Evolutionary conservation across 2,113 vertebrate species (phyloP), one percentile per base, ranked within the genome.

Genomic region (Chaetura pelagica): DNA sequence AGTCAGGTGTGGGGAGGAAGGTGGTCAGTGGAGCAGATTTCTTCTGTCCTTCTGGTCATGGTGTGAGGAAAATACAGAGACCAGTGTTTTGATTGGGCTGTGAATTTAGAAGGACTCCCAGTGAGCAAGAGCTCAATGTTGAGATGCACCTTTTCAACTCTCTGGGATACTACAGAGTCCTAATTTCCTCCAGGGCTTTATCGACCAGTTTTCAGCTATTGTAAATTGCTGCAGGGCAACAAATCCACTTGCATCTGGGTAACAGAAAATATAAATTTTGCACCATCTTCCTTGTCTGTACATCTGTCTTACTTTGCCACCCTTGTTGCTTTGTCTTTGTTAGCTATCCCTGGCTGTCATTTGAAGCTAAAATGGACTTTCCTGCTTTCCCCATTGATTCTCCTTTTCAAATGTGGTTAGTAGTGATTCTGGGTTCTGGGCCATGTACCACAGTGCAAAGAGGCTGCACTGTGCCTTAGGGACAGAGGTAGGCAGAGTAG

Each of bases 361-460:
- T 74, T 83, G 74, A 77, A 77, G 22, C 35, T 58, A 71, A n/a
- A 76, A 84, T 46, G 59, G 77, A 80, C 58, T 44, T 93, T 87
- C 82, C 88, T 68, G 55, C 90, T 95, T 76, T 48, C 79, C 7
- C 35, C 24, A 83, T 17, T 42, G 64, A 84, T 73, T 95, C 26
- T 95, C 17, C 48, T 15, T 92, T 94, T 96, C 93, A 88, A 64
- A 90, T 87, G 38, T 30, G 4, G 32, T 93, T 94, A 95, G 64
- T 51, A 87, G 51, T 38, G 88, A 63, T 92, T 40, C 46, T 96
- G 38, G 49, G 34, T 95, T 90, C 83, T 91, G 54, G 48, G 51
- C 34, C 30, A 54, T n/a, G 42, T 76, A 64, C 12, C 24, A 48
- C 78, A 4, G 1, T 78, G 48, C 38, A 69, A 74, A 94, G 82